Percentiles rank a stretch among this genome's conserved stretches.
Evolutionary conservation across 2,888 invertebrate species (phyloP).

Genomic region (Rotaria socialis): DNA sequence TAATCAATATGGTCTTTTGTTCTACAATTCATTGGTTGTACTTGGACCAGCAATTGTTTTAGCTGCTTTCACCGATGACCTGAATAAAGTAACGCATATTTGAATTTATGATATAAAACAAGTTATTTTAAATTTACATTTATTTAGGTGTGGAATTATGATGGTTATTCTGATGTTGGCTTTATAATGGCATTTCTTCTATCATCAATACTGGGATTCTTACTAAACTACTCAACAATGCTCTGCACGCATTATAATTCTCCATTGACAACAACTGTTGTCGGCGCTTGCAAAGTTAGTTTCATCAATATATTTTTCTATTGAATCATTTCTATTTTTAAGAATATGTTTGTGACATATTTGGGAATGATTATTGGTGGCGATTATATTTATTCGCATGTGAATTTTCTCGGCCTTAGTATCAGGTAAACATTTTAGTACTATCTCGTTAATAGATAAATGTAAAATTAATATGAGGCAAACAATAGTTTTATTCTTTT

Average conservation of each 20-base stretch:
- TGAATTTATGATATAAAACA: too few relatives aligned
- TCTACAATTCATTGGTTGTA: conserved; percentile 63
- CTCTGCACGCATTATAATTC: conserved; percentile 92
- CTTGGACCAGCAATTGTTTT: conserved; percentile 55
- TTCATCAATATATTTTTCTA: not conserved
- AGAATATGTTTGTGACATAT: conserved; percentile 91
- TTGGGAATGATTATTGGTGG: conserved; percentile 96
- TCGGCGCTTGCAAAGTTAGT: conserved; percentile 81
- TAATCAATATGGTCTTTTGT: conserved; percentile 62
- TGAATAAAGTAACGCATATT: conserved; percentile 51
- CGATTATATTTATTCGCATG: conserved; percentile 87
- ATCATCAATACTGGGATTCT: conserved; percentile 92
- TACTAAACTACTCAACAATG: conserved; percentile 87
- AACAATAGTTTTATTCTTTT: too few relatives aligned
- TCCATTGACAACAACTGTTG: conserved; percentile 92
- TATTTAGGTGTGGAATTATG: conserved; percentile 32
- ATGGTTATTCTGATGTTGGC: conserved; percentile 36
- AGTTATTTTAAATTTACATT: too few relatives aligned
- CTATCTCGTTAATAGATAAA: too few relatives aligned
- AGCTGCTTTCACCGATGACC: conserved; percentile 55
- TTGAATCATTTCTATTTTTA: not conserved
- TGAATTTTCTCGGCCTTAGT: conserved; percentile 91
- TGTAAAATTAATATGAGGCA: too few relatives aligned
- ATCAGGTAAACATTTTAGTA: conserved; percentile 65
- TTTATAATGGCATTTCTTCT: conserved; percentile 65